Conservation (phyloP, 2,113 vertebrate species). For the Megalops atlanticus region DNA sequence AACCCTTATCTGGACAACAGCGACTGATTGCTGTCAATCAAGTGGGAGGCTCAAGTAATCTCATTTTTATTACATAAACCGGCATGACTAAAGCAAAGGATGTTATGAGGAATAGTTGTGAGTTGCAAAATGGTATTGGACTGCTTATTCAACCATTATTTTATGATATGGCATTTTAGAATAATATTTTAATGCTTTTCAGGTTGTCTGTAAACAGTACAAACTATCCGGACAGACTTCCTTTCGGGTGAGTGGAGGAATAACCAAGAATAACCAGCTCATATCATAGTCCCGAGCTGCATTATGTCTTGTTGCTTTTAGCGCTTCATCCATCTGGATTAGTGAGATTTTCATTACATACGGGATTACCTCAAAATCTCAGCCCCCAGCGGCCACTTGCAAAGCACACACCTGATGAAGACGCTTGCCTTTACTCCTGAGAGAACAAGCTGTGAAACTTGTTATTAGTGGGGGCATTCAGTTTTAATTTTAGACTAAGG, state of each 20-base stretch:
- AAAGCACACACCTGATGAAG: constrained; percentile 2
- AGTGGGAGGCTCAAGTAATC: too few species aligned
- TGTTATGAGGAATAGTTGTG: too few species aligned
- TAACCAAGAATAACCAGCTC: constrained; percentile 2
- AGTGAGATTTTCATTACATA: constrained; percentile 15
- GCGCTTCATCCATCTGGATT: neutral
- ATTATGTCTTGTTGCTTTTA: neutral
- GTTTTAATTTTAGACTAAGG: neutral
- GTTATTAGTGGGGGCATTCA: neutral
- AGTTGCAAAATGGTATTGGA: too few species aligned
- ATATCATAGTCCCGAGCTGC: neutral
- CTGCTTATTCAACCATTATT: too few species aligned
- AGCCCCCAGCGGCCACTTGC: neutral
- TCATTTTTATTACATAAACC: too few species aligned
- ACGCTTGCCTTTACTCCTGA: neutral
- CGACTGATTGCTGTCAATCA: too few species aligned
- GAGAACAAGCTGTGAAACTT: neutral
- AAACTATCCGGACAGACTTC: neutral
- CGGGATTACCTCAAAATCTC: neutral
- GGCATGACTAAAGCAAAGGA: too few species aligned
- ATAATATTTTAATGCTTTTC: too few species aligned
- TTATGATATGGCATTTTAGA: too few species aligned
- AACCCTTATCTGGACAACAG: neutral
- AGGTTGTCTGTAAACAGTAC: too few species aligned
- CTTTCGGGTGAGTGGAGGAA: constrained; percentile 12